phyloP scores from a whole-genome alignment of 2,888 invertebrate species.

The Coenonympha glycerion region DNA sequence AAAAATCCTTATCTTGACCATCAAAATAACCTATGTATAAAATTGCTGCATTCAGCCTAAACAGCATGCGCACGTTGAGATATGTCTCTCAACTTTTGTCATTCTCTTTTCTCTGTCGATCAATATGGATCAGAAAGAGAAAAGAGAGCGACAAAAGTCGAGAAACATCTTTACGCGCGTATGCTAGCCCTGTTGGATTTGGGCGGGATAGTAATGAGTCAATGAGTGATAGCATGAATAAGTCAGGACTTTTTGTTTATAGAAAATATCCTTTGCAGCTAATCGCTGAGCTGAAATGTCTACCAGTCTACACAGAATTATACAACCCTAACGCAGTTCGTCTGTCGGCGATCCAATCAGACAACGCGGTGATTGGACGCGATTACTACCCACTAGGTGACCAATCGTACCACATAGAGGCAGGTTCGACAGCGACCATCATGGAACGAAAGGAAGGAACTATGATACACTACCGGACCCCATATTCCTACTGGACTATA shows the following conservation, averaged over 20 bases:
- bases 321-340: constrained; percentile 69
- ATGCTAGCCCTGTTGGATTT: too few relatives aligned
- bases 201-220: too few relatives aligned
- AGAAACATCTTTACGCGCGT: too few relatives aligned
- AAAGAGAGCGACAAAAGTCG: too few relatives aligned
- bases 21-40: too few relatives aligned
- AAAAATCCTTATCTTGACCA: too few relatives aligned
- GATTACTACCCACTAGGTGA: constrained; percentile 72
- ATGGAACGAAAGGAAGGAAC: constrained; percentile 73
- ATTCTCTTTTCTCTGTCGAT: too few relatives aligned
- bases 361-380: constrained; percentile 65
- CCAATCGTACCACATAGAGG: constrained; percentile 72
- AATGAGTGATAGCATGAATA: too few relatives aligned
- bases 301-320: constrained; percentile 77
- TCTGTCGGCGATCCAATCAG: constrained; percentile 57
- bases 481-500: constrained; percentile 79
- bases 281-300: constrained; percentile 71
- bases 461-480: constrained; percentile 77
- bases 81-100: too few relatives aligned
- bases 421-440: constrained; percentile 70
- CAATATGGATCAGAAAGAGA: too few relatives aligned
- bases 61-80: too few relatives aligned
- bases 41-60: too few relatives aligned
- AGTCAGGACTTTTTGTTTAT: background rate
- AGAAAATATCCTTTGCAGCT: constrained; percentile 53